These are phyloP conservation scores for Sinhomidia bicolor DNA, from an alignment of 2,888 invertebrate species.

Conservation along the genomic window DNA sequence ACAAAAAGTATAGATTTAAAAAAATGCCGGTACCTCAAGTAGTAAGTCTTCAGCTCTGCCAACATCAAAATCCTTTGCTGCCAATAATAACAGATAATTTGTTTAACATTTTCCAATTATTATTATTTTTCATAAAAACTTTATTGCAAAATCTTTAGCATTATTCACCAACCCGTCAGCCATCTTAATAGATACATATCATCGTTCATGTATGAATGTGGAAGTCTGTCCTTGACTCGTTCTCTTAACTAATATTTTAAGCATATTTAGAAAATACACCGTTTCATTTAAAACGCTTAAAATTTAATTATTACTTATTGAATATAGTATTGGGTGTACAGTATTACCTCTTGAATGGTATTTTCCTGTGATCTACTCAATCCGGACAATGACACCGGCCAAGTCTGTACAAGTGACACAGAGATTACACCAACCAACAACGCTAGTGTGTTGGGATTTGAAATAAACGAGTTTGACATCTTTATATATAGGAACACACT, in stretches of 20 bases:
- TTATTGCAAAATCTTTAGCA: no score
- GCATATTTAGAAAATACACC: neutral
- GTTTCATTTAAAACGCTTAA: neutral
- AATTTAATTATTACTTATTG: neutral
- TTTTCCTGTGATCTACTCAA: slow-evolving; percentile 34
- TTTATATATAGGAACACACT: neutral
- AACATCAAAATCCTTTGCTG: slow-evolving; percentile 56
- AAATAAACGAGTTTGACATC: neutral
- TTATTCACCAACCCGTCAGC: slow-evolving; percentile 48
- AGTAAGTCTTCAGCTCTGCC: slow-evolving; percentile 12
- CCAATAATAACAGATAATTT: neutral
- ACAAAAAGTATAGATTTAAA: neutral
- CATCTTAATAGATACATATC: slow-evolving; percentile 48
- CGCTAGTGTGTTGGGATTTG: neutral
- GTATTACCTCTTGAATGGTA: slow-evolving; percentile 55
- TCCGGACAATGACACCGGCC: slow-evolving; percentile 41
- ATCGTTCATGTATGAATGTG: slow-evolving; percentile 50
- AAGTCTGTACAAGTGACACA: slow-evolving; percentile 30
- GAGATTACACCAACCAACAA: neutral
- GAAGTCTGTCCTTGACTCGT: slow-evolving; percentile 36
- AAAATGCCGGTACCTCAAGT: neutral
- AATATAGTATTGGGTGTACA: neutral
- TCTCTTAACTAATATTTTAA: slow-evolving; percentile 47
- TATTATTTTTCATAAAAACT: no score
- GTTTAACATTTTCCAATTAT: no score